Conservation (phyloP, 1,140 invertebrate species). For the Dendrolimus kikuchii region DNA sequence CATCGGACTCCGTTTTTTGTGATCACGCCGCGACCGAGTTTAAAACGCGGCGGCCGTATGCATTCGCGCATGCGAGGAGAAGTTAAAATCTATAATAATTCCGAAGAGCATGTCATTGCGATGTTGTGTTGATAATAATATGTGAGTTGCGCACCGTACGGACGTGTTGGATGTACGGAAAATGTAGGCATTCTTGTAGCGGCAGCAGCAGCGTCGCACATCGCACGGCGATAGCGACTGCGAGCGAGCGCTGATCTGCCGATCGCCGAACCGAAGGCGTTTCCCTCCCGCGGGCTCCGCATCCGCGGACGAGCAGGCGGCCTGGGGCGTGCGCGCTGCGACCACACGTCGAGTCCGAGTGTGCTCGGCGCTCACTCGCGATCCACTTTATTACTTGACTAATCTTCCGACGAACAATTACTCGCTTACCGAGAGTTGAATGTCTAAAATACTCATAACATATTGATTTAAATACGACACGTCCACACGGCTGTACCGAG, state of each 20-base stretch:
- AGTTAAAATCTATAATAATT: slow-evolving; percentile 72
- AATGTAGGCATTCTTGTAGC: slow-evolving; percentile 57
- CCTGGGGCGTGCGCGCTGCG: slow-evolving; percentile 55
- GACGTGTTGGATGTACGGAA: slow-evolving; percentile 33
- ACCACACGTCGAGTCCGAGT: slow-evolving; percentile 49
- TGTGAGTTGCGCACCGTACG: slow-evolving; percentile 35
- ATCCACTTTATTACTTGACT: slow-evolving; percentile 57
- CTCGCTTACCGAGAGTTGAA: slow-evolving; percentile 25
- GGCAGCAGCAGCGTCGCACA: no score
- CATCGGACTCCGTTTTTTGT: slow-evolving; percentile 58
- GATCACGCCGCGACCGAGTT: slow-evolving; percentile 62
- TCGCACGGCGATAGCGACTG: no score
- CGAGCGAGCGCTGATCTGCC: slow-evolving; percentile 4
- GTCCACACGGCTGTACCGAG: slow-evolving; percentile 14
- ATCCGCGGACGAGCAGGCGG: slow-evolving; percentile 38
- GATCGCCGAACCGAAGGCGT: slow-evolving; percentile 40
- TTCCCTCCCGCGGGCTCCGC: slow-evolving; percentile 49
- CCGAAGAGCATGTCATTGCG: slow-evolving; percentile 48
- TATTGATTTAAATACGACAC: slow-evolving; percentile 31
- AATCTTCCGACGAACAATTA: slow-evolving; percentile 49
- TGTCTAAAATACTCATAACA: slow-evolving; percentile 32
- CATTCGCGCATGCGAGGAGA: slow-evolving; percentile 69
- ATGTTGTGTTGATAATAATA: slow-evolving; percentile 38
- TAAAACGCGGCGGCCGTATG: slow-evolving; percentile 69
- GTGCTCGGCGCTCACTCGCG: slow-evolving; percentile 26